Evolutionary conservation across 1,140 invertebrate species (phyloP).

Genomic region (Drosophila equinoxialis): DNA sequence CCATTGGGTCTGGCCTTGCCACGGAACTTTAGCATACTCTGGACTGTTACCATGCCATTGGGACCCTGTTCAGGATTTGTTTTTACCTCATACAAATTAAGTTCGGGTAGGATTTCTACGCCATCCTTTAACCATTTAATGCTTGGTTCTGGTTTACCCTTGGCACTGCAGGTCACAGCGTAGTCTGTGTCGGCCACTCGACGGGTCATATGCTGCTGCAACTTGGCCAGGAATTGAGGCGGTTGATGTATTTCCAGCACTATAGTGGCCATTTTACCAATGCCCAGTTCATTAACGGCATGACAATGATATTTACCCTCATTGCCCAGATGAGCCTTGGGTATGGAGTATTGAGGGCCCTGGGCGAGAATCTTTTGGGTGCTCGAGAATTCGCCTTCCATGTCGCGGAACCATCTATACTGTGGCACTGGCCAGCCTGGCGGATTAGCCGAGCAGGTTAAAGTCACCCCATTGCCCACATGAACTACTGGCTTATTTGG

Average conservation of each 20-base stretch:
- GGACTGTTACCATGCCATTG: slow-evolving; percentile 91
- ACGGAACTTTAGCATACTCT: slow-evolving; percentile 91
- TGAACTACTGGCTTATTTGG: slow-evolving; percentile 93
- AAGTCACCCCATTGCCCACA: slow-evolving; percentile 91
- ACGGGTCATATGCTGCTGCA: slow-evolving; percentile 92
- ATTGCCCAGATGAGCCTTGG: slow-evolving; percentile 90
- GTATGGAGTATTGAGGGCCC: slow-evolving; percentile 93
- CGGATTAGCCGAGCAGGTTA: slow-evolving; percentile 93
- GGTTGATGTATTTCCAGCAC: slow-evolving; percentile 93
- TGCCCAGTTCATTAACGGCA: slow-evolving; percentile 93
- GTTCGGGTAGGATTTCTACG: slow-evolving; percentile 88
- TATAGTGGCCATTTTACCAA: slow-evolving; percentile 91
- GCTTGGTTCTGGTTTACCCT: slow-evolving; percentile 92
- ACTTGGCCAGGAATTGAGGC: slow-evolving; percentile 91
- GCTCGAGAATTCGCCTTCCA: slow-evolving; percentile 85
- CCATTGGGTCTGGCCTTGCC: slow-evolving; percentile 89
- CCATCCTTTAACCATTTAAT: slow-evolving; percentile 95
- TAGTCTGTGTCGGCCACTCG: slow-evolving; percentile 92
- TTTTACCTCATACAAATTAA: slow-evolving; percentile 90
- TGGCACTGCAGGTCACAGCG: slow-evolving; percentile 91
- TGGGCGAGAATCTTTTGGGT: slow-evolving; percentile 87
- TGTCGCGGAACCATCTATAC: slow-evolving; percentile 94
- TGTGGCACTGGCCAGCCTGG: slow-evolving; percentile 94
- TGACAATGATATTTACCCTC: slow-evolving; percentile 96
- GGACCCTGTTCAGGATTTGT: slow-evolving; percentile 89